These are phyloP conservation scores for Dendrocopos noguchii DNA, from an alignment of 2,113 vertebrate species.

Conservation along the genomic window DNA sequence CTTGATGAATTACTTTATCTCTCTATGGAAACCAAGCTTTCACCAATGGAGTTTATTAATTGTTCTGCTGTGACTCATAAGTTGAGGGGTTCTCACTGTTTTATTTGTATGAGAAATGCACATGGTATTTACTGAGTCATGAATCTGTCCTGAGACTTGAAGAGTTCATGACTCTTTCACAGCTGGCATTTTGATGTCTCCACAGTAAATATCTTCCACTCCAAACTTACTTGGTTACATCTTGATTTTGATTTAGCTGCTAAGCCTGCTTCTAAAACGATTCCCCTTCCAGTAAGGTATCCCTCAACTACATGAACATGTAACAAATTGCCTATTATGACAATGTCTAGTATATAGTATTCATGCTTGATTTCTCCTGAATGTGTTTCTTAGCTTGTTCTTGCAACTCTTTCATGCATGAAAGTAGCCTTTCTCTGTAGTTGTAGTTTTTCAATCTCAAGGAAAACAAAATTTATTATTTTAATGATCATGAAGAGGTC, in stretches of 20 bases:
- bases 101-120: background rate
- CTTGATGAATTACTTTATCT: background rate
- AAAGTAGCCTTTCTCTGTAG: background rate
- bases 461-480: background rate
- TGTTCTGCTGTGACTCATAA: background rate
- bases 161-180: constrained; percentile 24
- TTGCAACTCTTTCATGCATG: background rate
- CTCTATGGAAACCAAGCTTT: background rate
- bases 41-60: background rate
- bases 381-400: background rate
- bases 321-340: background rate
- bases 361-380: background rate
- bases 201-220: background rate
- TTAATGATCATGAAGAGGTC: background rate
- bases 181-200: constrained; percentile 1
- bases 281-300: background rate
- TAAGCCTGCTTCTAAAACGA: background rate
- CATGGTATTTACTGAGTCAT: background rate
- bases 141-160: constrained; percentile 4
- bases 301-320: background rate
- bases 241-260: background rate
- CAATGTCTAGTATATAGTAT: background rate
- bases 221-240: background rate
- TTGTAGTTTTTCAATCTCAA: background rate
- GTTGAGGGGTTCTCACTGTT: background rate